Conservation (phyloP, 2,888 invertebrate genomes). For the Pseudococcus jackbeardsleyi region DNA sequence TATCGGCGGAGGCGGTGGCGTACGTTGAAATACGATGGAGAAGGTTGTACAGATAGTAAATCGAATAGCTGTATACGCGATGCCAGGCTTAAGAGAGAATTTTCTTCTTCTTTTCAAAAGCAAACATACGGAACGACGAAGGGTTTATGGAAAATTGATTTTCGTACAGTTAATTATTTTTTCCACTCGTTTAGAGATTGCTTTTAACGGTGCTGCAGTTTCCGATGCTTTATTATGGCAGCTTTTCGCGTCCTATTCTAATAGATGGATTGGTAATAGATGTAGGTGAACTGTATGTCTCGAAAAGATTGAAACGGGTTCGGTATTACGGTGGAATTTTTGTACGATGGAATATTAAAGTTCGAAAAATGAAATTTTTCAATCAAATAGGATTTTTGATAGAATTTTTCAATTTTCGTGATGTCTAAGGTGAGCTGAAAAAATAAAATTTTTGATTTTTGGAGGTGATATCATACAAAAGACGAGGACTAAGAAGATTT, state of each 20-base stretch:
- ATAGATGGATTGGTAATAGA: neutral
- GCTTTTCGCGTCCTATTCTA: neutral
- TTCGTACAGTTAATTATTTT: conserved; percentile 24
- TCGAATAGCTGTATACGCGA: neutral
- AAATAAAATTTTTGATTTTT: too few species aligned
- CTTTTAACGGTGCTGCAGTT: neutral
- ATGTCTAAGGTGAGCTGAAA: too few species aligned
- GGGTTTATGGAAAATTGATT: conserved; percentile 6
- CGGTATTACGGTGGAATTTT: neutral
- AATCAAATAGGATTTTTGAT: too few species aligned
- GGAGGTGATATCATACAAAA: too few species aligned
- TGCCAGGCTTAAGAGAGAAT: neutral
- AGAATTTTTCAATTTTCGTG: too few species aligned
- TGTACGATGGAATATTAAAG: too few species aligned
- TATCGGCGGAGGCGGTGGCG: neutral
- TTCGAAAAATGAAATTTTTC: too few species aligned
- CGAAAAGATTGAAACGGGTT: neutral
- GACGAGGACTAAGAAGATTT: too few species aligned
- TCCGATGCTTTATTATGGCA: neutral
- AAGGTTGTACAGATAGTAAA: neutral
- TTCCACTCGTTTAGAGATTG: neutral
- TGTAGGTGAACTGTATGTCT: neutral
- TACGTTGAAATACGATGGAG: neutral
- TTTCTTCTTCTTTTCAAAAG: conserved; percentile 3
- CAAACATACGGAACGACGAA: conserved; percentile 21